phyloP scores from a whole-genome alignment of 2,888 invertebrate species.

The Ectobius pallidus region DNA sequence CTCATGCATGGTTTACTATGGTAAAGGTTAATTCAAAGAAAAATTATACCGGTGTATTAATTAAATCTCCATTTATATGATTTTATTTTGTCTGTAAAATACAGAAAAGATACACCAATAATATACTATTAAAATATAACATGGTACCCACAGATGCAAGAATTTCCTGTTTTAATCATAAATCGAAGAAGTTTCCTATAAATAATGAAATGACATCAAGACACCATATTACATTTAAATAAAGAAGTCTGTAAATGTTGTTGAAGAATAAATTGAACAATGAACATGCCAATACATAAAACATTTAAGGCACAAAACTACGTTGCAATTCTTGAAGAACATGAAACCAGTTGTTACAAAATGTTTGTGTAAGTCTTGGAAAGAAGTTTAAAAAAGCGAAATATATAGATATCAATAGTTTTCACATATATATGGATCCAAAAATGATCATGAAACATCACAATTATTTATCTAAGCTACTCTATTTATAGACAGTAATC shows the following conservation, averaged over 20 bases:
- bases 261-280: slow-evolving; percentile 22
- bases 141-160: slow-evolving; percentile 26
- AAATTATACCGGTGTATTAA: no score
- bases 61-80: slow-evolving; percentile 18
- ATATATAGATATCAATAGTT: slow-evolving; percentile 14
- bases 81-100: slow-evolving; percentile 29
- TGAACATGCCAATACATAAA: slow-evolving; percentile 25
- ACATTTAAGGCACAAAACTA: slow-evolving; percentile 38
- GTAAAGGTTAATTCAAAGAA: no score
- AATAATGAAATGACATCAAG: slow-evolving; percentile 20
- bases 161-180: no score
- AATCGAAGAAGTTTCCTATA: background rate
- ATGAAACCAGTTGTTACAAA: slow-evolving; percentile 12
- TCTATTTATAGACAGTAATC: background rate
- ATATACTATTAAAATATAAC: slow-evolving; percentile 28
- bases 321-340: slow-evolving; percentile 25
- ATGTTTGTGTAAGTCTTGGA: slow-evolving; percentile 12
- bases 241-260: background rate
- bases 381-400: slow-evolving; percentile 28
- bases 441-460: slow-evolving; percentile 18
- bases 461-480: slow-evolving; percentile 4
- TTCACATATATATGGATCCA: slow-evolving; percentile 14
- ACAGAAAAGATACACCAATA: slow-evolving; percentile 29
- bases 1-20: no score
- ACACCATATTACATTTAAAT: slow-evolving; percentile 15